Conservation (phyloP, 2,888 invertebrate species). For the Drosophila yooni region DNA sequence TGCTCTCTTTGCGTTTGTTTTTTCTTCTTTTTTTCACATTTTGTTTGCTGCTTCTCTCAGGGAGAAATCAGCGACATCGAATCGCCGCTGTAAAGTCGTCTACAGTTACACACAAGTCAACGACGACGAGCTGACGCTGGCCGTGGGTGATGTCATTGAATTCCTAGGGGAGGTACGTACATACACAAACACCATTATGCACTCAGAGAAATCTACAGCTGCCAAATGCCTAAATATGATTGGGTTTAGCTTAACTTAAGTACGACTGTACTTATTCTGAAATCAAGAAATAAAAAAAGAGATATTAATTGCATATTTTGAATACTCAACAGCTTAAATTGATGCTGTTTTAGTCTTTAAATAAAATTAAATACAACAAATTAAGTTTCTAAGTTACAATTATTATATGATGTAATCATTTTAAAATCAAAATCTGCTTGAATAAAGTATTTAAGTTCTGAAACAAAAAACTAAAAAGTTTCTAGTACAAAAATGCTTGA, state of each 20-base stretch:
- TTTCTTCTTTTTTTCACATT: background rate
- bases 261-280: background rate
- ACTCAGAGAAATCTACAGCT: background rate
- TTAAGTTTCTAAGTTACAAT: background rate
- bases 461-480: background rate
- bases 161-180: conserved; percentile 92
- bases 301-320: background rate
- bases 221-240: background rate
- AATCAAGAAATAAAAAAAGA: background rate
- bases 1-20: conserved; percentile 6
- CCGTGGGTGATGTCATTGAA: conserved; percentile 95
- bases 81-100: conserved; percentile 92
- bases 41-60: conserved; percentile 64
- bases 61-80: conserved; percentile 85
- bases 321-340: background rate
- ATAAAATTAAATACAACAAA: background rate
- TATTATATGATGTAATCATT: background rate
- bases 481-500: background rate
- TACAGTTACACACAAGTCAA: conserved; percentile 97
- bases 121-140: conserved; percentile 95
- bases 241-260: background rate
- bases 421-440: background rate
- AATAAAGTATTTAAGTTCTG: background rate
- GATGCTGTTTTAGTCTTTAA: background rate
- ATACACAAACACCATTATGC: conserved; percentile 10